phyloP scores from a whole-genome alignment of 23 tunicate genomes.

The Ascidia mentula region DNA sequence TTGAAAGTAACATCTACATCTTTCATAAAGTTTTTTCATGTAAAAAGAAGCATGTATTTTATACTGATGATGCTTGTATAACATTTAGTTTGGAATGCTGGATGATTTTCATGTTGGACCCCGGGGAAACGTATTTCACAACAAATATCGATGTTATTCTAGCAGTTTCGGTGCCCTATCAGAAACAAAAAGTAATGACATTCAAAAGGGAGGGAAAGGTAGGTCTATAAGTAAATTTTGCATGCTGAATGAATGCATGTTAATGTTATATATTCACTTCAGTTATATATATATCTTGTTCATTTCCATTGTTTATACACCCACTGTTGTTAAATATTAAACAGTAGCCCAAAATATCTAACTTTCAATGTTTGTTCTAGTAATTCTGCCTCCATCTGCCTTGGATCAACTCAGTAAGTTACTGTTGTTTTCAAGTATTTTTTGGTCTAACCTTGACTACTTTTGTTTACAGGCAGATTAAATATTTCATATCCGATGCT shows the following conservation, averaged over 20 bases:
- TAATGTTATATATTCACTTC: too few relatives aligned
- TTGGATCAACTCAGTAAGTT: constrained; percentile 71
- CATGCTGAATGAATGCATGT: too few relatives aligned
- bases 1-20: too few relatives aligned
- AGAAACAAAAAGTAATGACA: constrained; percentile 79
- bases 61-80: too few relatives aligned
- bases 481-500: constrained; percentile 91
- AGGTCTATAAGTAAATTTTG: too few relatives aligned
- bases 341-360: neutral
- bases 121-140: constrained; percentile 44
- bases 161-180: constrained; percentile 72
- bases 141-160: constrained; percentile 83
- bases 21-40: too few relatives aligned
- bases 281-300: too few relatives aligned
- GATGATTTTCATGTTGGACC: constrained; percentile 20
- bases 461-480: constrained; percentile 26
- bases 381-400: constrained; percentile 96
- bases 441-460: neutral
- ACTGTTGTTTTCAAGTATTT: too few relatives aligned
- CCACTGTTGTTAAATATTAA: neutral
- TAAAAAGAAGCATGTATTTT: too few relatives aligned
- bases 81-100: neutral
- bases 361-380: neutral
- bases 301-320: too few relatives aligned
- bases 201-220: constrained; percentile 82